Evolutionary conservation across 2,888 invertebrate genomes (phyloP).

Genomic region (Leptopilina myrica): DNA sequence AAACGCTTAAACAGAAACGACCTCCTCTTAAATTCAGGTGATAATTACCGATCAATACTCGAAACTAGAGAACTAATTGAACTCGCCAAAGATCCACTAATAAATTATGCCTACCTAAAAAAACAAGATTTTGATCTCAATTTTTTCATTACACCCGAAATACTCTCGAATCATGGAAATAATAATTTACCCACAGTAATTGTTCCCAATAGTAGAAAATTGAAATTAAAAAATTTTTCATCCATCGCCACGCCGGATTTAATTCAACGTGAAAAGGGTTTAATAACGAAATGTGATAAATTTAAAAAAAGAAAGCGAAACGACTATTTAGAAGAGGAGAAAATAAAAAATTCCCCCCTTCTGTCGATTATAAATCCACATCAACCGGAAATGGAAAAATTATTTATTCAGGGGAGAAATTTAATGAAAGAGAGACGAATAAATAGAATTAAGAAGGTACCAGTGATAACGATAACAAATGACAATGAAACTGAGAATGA

Average conservation of each 20-base stretch:
- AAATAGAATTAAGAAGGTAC: conserved; percentile 26
- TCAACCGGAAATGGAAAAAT: conserved; percentile 63
- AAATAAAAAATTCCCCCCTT: conserved; percentile 57
- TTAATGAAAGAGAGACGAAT: background rate
- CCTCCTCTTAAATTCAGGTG: conserved; percentile 60
- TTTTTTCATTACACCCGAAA: conserved; percentile 62
- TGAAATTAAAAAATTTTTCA: conserved; percentile 29
- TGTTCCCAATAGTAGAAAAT: background rate
- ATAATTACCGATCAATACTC: conserved; percentile 56
- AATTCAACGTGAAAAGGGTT: conserved; percentile 19
- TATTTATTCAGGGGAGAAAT: conserved; percentile 67
- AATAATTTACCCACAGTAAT: conserved; percentile 51
- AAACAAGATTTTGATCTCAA: conserved; percentile 63
- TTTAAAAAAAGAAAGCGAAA: background rate
- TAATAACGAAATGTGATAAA: background rate
- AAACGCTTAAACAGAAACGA: conserved; percentile 54
- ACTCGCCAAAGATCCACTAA: conserved; percentile 70
- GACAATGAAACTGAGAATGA: conserved; percentile 23
- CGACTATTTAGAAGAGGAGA: conserved; percentile 61
- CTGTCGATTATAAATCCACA: conserved; percentile 64
- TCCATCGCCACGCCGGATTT: background rate
- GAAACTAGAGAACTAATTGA: conserved; percentile 67
- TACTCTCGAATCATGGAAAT: conserved; percentile 51
- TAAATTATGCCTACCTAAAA: conserved; percentile 60
- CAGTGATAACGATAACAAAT: conserved; percentile 57